Evolutionary conservation across 2,113 vertebrate species (phyloP).

Genomic region (Tauraco erythrolophus): DNA sequence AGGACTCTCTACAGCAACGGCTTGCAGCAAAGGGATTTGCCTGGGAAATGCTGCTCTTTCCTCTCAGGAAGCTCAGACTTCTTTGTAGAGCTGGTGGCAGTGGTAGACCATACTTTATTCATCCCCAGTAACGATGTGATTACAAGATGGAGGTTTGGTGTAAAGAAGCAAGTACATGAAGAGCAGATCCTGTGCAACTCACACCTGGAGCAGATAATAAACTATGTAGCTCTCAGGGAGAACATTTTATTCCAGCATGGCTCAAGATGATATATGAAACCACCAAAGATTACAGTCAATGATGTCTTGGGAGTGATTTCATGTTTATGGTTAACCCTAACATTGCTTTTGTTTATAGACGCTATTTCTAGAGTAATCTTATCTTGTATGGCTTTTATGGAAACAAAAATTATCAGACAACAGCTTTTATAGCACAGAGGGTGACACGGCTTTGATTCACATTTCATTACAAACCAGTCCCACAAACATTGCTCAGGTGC

Average conservation of each 20-base stretch:
- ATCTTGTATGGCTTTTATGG: conserved; percentile 57
- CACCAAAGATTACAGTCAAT: conserved; percentile 12
- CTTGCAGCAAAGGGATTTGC: background rate
- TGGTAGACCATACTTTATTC: background rate
- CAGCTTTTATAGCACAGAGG: background rate
- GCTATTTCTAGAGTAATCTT: conserved; percentile 61
- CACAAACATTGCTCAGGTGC: background rate
- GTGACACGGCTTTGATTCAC: conserved; percentile 34
- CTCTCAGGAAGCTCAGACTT: background rate
- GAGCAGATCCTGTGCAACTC: background rate
- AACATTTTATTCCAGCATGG: background rate
- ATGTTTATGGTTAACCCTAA: conserved; percentile 55
- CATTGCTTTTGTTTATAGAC: conserved; percentile 45
- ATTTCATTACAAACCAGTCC: background rate
- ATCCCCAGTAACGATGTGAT: background rate
- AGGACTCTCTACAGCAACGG: background rate
- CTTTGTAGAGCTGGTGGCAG: background rate
- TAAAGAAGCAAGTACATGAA: background rate
- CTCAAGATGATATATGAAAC: conserved; percentile 32
- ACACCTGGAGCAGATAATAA: background rate
- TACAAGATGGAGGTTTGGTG: background rate
- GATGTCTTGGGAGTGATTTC: conserved; percentile 46
- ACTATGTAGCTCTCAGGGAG: background rate
- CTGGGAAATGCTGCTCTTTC: background rate
- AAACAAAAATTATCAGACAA: conserved; percentile 40